A percentile compares a stretch with the other conserved stretches of the same genome.
Evolutionary conservation across 2,888 invertebrate genomes (phyloP).

Genomic region (Shargacucullia verbasci): DNA sequence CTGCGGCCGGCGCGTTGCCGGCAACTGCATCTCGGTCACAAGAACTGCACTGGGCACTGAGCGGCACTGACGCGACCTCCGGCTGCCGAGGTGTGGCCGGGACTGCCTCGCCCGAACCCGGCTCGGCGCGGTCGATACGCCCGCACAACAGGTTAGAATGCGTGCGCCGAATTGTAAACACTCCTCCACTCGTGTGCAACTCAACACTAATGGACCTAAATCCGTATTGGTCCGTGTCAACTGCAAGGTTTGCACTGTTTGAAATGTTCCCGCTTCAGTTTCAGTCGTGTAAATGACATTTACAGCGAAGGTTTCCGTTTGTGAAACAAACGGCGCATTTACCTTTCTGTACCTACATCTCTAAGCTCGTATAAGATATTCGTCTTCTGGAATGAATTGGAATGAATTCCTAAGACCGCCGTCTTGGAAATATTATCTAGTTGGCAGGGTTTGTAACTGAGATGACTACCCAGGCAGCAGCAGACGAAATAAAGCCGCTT

Average conservation of each 20-base stretch:
- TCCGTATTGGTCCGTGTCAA: constrained; percentile 48
- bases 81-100: constrained; percentile 62
- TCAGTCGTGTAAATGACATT: constrained; percentile 4
- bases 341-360: no score
- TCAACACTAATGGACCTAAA: constrained; percentile 54
- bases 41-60: constrained; percentile 55
- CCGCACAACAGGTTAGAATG: constrained; percentile 82
- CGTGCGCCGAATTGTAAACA: constrained; percentile 77
- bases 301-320: constrained; percentile 1
- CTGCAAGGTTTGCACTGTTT: constrained; percentile 44
- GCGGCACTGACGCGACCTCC: constrained; percentile 42
- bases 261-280: constrained; percentile 34
- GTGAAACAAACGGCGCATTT: background rate
- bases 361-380: no score
- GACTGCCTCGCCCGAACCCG: constrained; percentile 71
- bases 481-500: no score
- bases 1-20: constrained; percentile 73
- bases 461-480: no score
- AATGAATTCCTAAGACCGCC: no score
- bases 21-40: constrained; percentile 75
- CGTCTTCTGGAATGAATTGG: no score
- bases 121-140: constrained; percentile 76
- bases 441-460: no score
- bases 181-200: constrained; percentile 46
- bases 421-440: no score